Percentiles rank a stretch among this genome's conserved stretches.
phyloP scores from a whole-genome alignment of 1,140 invertebrate genomes.

The Lineus longissimus region DNA sequence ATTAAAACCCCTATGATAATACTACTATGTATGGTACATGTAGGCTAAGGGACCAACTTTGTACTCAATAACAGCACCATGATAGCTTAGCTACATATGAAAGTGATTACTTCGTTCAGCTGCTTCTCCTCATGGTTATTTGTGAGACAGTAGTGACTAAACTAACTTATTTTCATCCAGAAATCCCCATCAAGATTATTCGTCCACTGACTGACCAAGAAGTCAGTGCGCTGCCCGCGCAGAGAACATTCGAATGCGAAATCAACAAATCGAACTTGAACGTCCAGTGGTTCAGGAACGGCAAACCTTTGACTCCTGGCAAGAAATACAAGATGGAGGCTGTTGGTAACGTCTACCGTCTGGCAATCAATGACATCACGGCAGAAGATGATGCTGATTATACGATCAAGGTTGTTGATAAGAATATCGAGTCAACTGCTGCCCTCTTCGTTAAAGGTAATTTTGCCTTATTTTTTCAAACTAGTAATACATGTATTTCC shows the following conservation, averaged over 20 bases:
- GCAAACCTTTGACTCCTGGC: constrained; percentile 51
- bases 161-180: constrained; percentile 22
- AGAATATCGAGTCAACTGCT: neutral
- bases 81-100: no score
- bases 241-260: constrained; percentile 41
- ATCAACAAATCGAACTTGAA: constrained; percentile 69
- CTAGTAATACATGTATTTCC: no score
- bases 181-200: constrained; percentile 35
- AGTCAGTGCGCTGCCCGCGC: constrained; percentile 23
- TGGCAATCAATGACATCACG: constrained; percentile 12
- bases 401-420: constrained; percentile 6
- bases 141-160: no score
- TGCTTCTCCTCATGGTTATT: no score
- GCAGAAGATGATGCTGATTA: constrained; percentile 13
- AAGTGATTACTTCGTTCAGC: no score
- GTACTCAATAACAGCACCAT: no score
- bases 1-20: no score
- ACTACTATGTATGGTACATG: no score
- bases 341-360: neutral
- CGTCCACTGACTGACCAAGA: constrained; percentile 34
- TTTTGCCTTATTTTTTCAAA: neutral
- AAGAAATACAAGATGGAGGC: constrained; percentile 9
- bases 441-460: constrained; percentile 5
- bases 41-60: no score
- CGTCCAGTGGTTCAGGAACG: constrained; percentile 83